Evolutionary conservation across 2,888 invertebrate species (phyloP).

Genomic region (Lymantria monacha): DNA sequence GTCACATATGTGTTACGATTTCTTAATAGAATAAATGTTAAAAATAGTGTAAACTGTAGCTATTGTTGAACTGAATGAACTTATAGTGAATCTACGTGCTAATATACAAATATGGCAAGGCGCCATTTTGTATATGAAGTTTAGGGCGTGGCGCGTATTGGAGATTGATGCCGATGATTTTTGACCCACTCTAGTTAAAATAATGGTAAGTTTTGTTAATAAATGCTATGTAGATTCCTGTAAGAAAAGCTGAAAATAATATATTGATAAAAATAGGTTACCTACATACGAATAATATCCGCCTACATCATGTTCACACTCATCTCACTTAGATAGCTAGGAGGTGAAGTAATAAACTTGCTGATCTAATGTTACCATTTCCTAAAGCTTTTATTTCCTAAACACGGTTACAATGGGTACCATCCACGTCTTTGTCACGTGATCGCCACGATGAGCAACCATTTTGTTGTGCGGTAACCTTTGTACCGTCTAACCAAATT

Average conservation of each 20-base stretch:
- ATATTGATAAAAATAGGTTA: too few relatives aligned
- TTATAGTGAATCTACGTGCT: conserved; percentile 42
- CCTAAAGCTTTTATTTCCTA: too few relatives aligned
- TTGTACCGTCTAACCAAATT: neutral
- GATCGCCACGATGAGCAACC: conserved; percentile 9
- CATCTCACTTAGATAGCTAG: too few relatives aligned
- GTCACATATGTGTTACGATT: conserved; percentile 23
- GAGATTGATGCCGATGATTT: conserved; percentile 43
- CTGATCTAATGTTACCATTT: too few relatives aligned
- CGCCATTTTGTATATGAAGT: conserved; percentile 67
- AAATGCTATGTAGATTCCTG: conserved; percentile 5
- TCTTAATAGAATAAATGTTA: conserved; percentile 14
- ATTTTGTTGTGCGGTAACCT: conserved; percentile 16
- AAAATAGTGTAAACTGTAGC: conserved; percentile 32
- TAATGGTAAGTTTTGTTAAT: conserved; percentile 62
- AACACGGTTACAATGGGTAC: too few relatives aligned
- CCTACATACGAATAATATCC: too few relatives aligned
- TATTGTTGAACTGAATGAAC: conserved; percentile 32
- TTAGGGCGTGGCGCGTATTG: conserved; percentile 63
- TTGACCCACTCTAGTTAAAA: conserved; percentile 43
- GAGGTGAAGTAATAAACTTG: too few relatives aligned
- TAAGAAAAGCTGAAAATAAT: neutral
- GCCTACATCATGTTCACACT: too few relatives aligned
- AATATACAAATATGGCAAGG: conserved; percentile 42
- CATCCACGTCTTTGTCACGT: too few relatives aligned